Conservation (phyloP, 1,140 invertebrate species). For the Tribolium castaneum region DNA sequence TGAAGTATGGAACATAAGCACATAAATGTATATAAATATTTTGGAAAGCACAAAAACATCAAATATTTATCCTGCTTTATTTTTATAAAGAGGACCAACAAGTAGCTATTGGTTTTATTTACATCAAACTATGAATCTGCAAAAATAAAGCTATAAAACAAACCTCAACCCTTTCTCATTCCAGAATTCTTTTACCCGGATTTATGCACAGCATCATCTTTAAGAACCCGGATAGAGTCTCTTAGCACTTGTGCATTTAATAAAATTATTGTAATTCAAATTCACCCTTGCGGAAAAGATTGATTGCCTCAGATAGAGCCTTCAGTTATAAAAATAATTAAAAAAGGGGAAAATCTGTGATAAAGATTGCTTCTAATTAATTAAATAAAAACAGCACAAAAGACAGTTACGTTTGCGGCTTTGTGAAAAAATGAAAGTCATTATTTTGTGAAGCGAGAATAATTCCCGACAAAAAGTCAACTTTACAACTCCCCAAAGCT, state of each 20-base stretch:
- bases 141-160: not conserved
- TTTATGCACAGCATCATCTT: not conserved
- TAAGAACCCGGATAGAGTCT: not conserved
- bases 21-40: not conserved
- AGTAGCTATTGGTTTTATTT: not conserved
- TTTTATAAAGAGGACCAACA: too few relatives aligned
- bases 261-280: not conserved
- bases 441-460: not conserved
- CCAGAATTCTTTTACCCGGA: not conserved
- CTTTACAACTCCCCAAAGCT: constrained; percentile 1
- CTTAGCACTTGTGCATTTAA: not conserved
- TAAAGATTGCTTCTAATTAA: not conserved
- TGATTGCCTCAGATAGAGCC: not conserved
- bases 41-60: too few relatives aligned
- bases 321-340: too few relatives aligned
- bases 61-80: too few relatives aligned
- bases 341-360: not conserved
- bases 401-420: not conserved
- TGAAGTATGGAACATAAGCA: not conserved
- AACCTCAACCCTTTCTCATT: not conserved
- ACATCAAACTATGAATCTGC: not conserved
- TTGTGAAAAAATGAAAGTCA: not conserved
- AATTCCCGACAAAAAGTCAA: not conserved
- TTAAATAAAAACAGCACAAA: not conserved
- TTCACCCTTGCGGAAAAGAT: not conserved